phyloP scores from a whole-genome alignment of 2,113 vertebrate species.

The Montifringilla adamsi region DNA sequence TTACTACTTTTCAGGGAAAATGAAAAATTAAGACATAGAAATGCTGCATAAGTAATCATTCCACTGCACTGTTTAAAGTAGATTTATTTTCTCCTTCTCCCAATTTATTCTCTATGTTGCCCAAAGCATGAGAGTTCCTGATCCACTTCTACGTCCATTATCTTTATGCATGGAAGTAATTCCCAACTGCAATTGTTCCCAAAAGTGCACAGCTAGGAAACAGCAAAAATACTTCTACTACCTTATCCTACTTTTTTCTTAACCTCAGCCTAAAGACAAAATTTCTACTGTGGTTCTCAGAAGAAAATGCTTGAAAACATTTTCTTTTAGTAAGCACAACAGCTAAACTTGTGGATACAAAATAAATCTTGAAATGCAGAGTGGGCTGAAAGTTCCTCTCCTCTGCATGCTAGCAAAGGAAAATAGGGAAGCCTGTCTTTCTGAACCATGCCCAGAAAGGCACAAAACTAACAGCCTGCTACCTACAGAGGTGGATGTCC shows the following conservation, averaged over 20 bases:
- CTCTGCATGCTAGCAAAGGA: neutral
- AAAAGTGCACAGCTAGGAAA: neutral
- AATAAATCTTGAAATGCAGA: neutral
- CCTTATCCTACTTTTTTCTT: neutral
- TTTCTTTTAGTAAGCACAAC: neutral
- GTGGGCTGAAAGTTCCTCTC: neutral
- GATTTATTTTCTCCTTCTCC: neutral
- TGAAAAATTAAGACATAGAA: neutral
- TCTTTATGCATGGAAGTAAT: neutral
- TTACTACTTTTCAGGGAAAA: neutral
- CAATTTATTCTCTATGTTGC: neutral
- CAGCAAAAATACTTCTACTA: neutral
- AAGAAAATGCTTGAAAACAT: neutral
- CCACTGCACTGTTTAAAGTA: neutral
- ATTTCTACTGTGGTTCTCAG: neutral
- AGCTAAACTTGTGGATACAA: neutral
- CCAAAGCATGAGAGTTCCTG: neutral
- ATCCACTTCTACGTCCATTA: neutral
- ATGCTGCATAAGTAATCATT: neutral
- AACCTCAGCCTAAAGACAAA: neutral
- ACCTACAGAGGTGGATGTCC: neutral
- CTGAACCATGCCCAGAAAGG: neutral
- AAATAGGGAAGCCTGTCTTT: neutral
- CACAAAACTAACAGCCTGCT: neutral
- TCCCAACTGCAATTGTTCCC: neutral